Percentiles rank a stretch among this genome's conserved stretches.
These are phyloP conservation scores for Drosophila ercepeae DNA, from an alignment of 1,140 invertebrate genomes.

Conservation along the genomic window DNA sequence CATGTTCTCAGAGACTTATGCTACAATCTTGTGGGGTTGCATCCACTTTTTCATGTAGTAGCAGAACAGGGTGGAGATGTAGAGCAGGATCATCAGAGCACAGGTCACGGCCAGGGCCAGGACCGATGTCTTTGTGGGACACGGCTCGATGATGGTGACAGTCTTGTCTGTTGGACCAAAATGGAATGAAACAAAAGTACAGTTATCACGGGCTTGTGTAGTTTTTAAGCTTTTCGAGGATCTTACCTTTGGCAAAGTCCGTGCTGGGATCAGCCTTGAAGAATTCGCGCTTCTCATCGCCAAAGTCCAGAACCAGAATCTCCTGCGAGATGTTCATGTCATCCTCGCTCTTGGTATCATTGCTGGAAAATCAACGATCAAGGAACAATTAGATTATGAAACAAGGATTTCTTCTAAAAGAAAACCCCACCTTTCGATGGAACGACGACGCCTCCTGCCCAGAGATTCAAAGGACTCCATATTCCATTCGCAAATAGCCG, in stretches of 20 bases:
- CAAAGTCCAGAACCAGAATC: constrained; percentile 95
- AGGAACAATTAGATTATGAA: no score
- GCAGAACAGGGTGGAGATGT: constrained; percentile 94
- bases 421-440: constrained; percentile 83
- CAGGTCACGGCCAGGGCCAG: constrained; percentile 94
- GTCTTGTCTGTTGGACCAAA: constrained; percentile 88
- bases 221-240: not conserved
- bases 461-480: constrained; percentile 94
- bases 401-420: no score
- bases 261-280: constrained; percentile 90
- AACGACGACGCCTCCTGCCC: constrained; percentile 94
- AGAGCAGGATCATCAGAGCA: constrained; percentile 94
- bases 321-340: constrained; percentile 97
- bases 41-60: constrained; percentile 97
- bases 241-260: constrained; percentile 89
- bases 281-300: constrained; percentile 94
- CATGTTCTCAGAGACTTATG: constrained; percentile 83
- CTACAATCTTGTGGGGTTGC: constrained; percentile 91
- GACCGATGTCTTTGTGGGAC: constrained; percentile 95
- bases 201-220: not conserved
- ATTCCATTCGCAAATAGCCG: constrained; percentile 94
- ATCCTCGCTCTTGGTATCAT: constrained; percentile 88
- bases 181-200: not conserved
- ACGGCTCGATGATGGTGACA: constrained; percentile 93
- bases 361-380: constrained; percentile 72